Evolutionary conservation across 1,140 invertebrate genomes (phyloP).

Genomic region (Zophobas morio): DNA sequence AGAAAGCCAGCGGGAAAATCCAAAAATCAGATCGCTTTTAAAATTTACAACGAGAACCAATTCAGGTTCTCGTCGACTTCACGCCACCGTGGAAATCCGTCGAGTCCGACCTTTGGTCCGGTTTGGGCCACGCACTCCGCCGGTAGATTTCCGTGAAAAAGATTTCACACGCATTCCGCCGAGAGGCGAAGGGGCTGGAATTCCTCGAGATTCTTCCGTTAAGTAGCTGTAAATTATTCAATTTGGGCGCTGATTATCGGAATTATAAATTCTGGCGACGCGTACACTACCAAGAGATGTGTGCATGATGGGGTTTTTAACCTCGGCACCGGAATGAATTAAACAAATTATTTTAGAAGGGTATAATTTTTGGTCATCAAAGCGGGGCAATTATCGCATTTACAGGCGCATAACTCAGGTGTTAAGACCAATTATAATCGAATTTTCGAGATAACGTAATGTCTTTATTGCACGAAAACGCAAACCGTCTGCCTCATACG

Average conservation of each 20-base stretch:
- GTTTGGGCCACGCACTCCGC: too few relatives aligned
- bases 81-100: too few relatives aligned
- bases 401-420: constrained; percentile 33
- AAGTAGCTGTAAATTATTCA: constrained; percentile 23
- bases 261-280: constrained; percentile 19
- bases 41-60: too few relatives aligned
- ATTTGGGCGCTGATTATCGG: constrained; percentile 3
- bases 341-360: constrained; percentile 32
- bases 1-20: too few relatives aligned
- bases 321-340: constrained; percentile 6
- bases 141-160: too few relatives aligned
- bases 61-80: too few relatives aligned
- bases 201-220: too few relatives aligned
- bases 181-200: too few relatives aligned
- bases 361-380: constrained; percentile 40
- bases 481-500: neutral
- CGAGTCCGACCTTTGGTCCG: too few relatives aligned
- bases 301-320: constrained; percentile 13
- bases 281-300: neutral
- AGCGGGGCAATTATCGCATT: constrained; percentile 45
- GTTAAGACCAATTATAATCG: constrained; percentile 43
- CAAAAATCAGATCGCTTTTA: too few relatives aligned
- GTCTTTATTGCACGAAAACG: constrained; percentile 45
- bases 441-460: constrained; percentile 45
- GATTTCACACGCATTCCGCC: too few relatives aligned